Evolutionary conservation across 2,113 vertebrate species (phyloP).

Genomic region (Spilogale gracilis): DNA sequence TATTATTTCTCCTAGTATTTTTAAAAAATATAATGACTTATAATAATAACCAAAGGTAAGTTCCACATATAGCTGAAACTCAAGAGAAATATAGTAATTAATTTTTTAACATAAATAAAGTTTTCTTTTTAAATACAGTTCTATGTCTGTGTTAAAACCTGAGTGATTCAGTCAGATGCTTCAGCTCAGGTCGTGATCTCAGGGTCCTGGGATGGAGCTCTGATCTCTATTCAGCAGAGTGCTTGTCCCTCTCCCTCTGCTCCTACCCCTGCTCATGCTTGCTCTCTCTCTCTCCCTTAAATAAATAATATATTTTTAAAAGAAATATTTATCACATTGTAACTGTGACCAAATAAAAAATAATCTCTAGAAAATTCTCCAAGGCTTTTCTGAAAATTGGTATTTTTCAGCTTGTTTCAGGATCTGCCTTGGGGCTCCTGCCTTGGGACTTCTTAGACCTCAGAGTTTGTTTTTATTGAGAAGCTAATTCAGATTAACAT

Average conservation of each 20-base stretch:
- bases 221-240: no score
- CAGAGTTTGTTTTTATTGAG: not conserved
- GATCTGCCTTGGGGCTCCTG: not conserved
- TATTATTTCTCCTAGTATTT: not conserved
- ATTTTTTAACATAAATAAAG: not conserved
- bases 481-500: conserved; percentile 12
- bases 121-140: conserved; percentile 10
- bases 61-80: not conserved
- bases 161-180: no score
- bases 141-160: not conserved
- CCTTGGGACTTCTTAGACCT: not conserved
- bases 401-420: not conserved
- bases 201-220: no score
- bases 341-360: not conserved
- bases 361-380: not conserved
- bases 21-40: conserved; percentile 10
- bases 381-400: not conserved
- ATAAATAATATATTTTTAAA: not conserved
- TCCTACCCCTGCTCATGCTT: no score
- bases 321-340: not conserved
- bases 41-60: conserved; percentile 2
- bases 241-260: no score
- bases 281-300: not conserved
- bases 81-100: not conserved
- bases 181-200: no score